phyloP scores from a whole-genome alignment of 1,140 invertebrate species.

The Drosophila trapezifrons region DNA sequence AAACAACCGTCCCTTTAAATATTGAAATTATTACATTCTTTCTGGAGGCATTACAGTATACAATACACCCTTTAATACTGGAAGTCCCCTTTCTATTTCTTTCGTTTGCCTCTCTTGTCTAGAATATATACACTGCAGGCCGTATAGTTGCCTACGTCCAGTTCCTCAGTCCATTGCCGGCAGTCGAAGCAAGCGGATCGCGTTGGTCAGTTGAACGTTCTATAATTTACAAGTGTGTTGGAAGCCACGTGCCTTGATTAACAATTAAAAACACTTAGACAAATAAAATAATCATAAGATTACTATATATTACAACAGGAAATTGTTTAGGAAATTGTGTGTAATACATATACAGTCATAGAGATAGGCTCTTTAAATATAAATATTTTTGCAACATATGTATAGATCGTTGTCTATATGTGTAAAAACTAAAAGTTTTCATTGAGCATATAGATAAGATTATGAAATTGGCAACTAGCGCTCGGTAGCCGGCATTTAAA shows the following conservation, averaged over 20 bases:
- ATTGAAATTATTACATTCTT: too few relatives aligned
- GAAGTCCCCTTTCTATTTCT: neutral
- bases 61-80: neutral
- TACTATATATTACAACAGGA: neutral
- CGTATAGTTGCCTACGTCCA: neutral
- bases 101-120: neutral
- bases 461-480: slow-evolving; percentile 7
- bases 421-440: neutral
- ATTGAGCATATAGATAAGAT: slow-evolving; percentile 16
- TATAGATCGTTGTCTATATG: neutral
- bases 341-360: neutral
- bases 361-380: neutral
- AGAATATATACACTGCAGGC: neutral
- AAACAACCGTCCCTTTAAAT: too few relatives aligned
- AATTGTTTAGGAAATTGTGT: neutral
- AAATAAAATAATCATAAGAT: neutral
- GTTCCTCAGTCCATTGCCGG: slow-evolving; percentile 24
- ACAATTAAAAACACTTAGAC: neutral
- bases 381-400: neutral
- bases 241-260: neutral
- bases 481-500: neutral
- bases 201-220: neutral
- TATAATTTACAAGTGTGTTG: neutral
- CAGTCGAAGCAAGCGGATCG: slow-evolving; percentile 17
- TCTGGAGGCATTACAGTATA: too few relatives aligned